These are phyloP conservation scores for Percopsis omiscomaycus DNA, from an alignment of 2,797 vertebrate species.

Conservation along the genomic window DNA sequence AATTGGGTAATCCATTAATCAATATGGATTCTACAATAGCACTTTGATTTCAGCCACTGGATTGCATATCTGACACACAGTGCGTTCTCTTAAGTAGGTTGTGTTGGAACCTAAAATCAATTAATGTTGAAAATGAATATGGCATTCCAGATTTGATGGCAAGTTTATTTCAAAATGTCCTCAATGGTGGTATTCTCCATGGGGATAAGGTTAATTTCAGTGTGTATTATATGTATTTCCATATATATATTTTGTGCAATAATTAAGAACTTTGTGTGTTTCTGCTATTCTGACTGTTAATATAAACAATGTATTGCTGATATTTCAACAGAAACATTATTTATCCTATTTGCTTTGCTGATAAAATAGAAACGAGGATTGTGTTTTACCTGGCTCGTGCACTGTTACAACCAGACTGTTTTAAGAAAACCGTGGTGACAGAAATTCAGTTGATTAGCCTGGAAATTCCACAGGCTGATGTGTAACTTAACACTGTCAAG, in stretches of 20 bases:
- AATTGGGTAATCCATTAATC: conserved; percentile 17
- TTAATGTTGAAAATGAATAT: not conserved
- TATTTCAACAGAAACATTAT: conserved; percentile 46
- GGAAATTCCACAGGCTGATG: conserved; percentile 2
- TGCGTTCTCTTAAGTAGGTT: no score
- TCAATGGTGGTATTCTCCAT: conserved; percentile 24
- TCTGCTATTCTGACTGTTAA: conserved; percentile 71
- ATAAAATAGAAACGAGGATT: conserved; percentile 48
- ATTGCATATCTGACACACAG: conserved; percentile 21
- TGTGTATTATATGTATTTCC: conserved; percentile 41
- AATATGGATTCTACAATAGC: conserved; percentile 33
- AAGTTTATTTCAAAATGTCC: conserved; percentile 20
- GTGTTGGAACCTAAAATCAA: not conserved
- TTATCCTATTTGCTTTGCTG: conserved; percentile 44
- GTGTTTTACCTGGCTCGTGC: conserved; percentile 72
- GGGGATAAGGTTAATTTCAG: conserved; percentile 14
- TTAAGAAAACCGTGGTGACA: conserved; percentile 54
- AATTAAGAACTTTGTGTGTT: conserved; percentile 57
- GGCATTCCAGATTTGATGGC: conserved; percentile 16
- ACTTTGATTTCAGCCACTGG: conserved; percentile 43
- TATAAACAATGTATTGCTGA: conserved; percentile 37
- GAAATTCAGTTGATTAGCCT: not conserved
- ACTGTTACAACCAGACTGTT: conserved; percentile 81
- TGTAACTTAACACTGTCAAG: conserved; percentile 7
- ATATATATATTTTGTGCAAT: conserved; percentile 69